Percentiles rank a stretch among this genome's conserved stretches.
Evolutionary conservation across 1,140 invertebrate species (phyloP).

Genomic region (Drosophila nebulosa): DNA sequence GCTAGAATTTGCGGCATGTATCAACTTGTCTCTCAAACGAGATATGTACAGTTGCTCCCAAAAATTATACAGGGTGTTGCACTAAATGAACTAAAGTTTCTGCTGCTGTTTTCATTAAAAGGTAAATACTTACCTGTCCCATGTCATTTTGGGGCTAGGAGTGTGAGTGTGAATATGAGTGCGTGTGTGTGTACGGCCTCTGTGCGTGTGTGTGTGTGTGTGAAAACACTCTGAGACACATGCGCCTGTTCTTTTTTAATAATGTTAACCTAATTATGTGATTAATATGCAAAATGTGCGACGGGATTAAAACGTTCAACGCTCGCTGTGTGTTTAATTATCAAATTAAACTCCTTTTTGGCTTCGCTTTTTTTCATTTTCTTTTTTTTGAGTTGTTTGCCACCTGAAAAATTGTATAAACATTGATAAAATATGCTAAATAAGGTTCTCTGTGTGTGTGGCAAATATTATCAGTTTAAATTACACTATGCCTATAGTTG

Average conservation of each 20-base stretch:
- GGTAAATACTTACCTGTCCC: constrained; percentile 38
- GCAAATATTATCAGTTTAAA: background rate
- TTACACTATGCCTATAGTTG: background rate
- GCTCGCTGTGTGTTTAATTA: constrained; percentile 67
- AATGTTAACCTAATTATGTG: constrained; percentile 77
- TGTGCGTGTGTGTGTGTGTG: constrained; percentile 38
- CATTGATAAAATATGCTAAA: constrained; percentile 8
- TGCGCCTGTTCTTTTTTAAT: constrained; percentile 68
- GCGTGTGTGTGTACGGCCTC: constrained; percentile 9
- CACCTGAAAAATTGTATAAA: constrained; percentile 17
- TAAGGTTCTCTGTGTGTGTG: background rate
- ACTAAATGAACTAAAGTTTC: background rate
- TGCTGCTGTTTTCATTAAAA: too few relatives aligned
- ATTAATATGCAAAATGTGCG: constrained; percentile 77
- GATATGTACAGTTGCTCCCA: constrained; percentile 14
- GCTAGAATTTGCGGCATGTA: constrained; percentile 51
- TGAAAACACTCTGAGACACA: constrained; percentile 22
- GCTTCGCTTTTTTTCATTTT: background rate
- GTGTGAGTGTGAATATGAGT: background rate
- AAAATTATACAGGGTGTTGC: background rate
- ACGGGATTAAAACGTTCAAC: constrained; percentile 67
- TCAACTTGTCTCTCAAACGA: constrained; percentile 8
- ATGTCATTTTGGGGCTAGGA: constrained; percentile 38
- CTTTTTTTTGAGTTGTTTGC: constrained; percentile 17
- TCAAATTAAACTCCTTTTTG: constrained; percentile 42